Evolutionary conservation across 2,797 vertebrate species (phyloP).

Genomic region (Sternotherus odoratus): DNA sequence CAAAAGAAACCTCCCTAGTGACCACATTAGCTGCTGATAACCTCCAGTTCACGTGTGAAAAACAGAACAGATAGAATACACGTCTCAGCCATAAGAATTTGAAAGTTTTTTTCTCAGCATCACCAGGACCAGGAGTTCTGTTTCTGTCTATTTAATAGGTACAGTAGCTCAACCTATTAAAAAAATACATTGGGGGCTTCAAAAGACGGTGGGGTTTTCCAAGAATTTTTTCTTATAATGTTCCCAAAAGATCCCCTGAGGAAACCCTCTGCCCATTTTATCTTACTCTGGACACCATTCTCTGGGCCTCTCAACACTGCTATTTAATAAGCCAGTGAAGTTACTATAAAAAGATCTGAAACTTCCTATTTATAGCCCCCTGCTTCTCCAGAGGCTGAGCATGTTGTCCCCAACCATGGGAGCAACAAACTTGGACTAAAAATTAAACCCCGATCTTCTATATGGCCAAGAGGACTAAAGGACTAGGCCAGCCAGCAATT

Average conservation of each 20-base stretch:
- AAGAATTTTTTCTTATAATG: not conserved
- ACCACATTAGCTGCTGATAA: slow-evolving; percentile 1
- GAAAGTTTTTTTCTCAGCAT: not conserved
- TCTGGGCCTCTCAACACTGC: not conserved
- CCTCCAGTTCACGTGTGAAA: not conserved
- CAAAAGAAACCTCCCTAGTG: not conserved
- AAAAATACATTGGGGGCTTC: not conserved
- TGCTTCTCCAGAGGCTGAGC: not conserved
- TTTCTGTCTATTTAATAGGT: not conserved
- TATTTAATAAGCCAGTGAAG: not conserved
- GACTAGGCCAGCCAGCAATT: not conserved
- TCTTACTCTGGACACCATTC: not conserved
- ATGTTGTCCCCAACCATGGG: not conserved
- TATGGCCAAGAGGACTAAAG: not conserved
- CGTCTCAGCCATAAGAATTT: not conserved
- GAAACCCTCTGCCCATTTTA: not conserved
- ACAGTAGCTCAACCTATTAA: too few species aligned
- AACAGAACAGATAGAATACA: too few species aligned
- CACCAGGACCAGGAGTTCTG: not conserved
- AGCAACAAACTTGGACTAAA: not conserved
- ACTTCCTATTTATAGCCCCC: not conserved
- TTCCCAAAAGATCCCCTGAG: not conserved
- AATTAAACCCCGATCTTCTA: not conserved
- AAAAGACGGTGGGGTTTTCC: not conserved
- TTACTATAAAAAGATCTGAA: not conserved